Base-by-base conservation (phyloP, 2,888 invertebrate species). In the Eupithecia vulgata region DNA sequence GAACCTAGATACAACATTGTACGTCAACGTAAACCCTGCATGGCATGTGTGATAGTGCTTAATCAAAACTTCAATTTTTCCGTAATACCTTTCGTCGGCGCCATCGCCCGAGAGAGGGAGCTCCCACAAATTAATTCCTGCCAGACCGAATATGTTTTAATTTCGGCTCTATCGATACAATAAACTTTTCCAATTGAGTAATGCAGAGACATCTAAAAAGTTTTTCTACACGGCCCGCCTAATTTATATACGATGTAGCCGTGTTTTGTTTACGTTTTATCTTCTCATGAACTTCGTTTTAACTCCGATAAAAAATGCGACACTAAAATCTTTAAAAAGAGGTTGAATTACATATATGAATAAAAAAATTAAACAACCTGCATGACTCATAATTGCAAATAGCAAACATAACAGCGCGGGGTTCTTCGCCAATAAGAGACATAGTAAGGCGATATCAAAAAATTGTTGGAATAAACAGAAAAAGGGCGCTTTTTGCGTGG, bases 31-130 rank as follows among this genome's bases (percentile, higher is more conserved):
- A 81, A 83, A 76, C 86, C 64, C 35, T 21, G 70, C 30, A 70
- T 88, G 87, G 83, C 85, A 40, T 84, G 81, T 87, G 85, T 85
- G 88, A 90, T 90, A 90, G 89, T 90, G 87, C 86, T 90, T 91
- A 90, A 92, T 93, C 91, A 90, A 91, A 92, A 91, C 89, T 91
- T 91, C 91, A 92, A 92, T 92, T 92, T 91, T 91, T 90, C 85
- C 89, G 88, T 91, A 90, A 91, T 90, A 90, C 91, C 89, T 90
- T 90, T 89, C 90, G 85, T 85, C 86, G 85, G 82, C 83, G 83
- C 82, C 83, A 85, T 86, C 88, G 83, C 84, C 82, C 84, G 85
- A 75, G 86, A 87, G 86, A 86, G 82, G 57, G 15, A 45, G 3
- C 21, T 4, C 82, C 82, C 86, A 84, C 88, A 89, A 89, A 91